phyloP scores from a whole-genome alignment of 2,888 invertebrate species.

The Cephus runcator region DNA sequence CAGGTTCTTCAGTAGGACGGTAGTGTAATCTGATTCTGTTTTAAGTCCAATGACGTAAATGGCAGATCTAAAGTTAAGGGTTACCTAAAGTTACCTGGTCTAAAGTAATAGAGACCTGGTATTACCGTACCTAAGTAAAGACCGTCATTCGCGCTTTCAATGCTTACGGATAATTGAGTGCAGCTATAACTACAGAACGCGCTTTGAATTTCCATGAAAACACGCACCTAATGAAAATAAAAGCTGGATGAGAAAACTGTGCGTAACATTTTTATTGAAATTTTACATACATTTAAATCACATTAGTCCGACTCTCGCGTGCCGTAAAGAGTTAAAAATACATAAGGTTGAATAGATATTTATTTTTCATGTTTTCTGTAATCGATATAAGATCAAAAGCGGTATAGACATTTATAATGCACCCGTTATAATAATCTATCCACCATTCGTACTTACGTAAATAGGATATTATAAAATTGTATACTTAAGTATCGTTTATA shows the following conservation, averaged over 20 bases:
- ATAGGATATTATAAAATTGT: background rate
- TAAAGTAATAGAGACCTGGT: slow-evolving; percentile 30
- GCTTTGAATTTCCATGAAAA: slow-evolving; percentile 31
- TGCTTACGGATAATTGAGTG: slow-evolving; percentile 31
- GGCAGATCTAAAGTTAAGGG: slow-evolving; percentile 20
- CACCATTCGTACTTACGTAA: background rate
- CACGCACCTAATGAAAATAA: background rate
- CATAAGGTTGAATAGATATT: background rate
- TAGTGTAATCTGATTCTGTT: slow-evolving; percentile 33
- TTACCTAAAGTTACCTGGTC: slow-evolving; percentile 32
- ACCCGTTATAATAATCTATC: background rate
- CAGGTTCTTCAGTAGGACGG: slow-evolving; percentile 6
- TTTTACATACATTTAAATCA: background rate
- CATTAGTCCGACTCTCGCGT: background rate
- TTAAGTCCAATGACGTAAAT: slow-evolving; percentile 33
- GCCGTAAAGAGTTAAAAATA: background rate
- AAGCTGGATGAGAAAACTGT: background rate
- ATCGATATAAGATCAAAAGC: background rate
- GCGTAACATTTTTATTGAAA: background rate
- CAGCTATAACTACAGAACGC: slow-evolving; percentile 30
- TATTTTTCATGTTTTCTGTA: background rate
- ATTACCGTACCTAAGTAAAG: slow-evolving; percentile 26
- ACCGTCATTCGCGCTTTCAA: slow-evolving; percentile 27
- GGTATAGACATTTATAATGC: background rate
- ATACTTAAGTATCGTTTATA: background rate